Evolutionary conservation across 1,140 invertebrate species (phyloP), one percentile per base, ranked within the genome.

Genomic region (Bombus confusus): DNA sequence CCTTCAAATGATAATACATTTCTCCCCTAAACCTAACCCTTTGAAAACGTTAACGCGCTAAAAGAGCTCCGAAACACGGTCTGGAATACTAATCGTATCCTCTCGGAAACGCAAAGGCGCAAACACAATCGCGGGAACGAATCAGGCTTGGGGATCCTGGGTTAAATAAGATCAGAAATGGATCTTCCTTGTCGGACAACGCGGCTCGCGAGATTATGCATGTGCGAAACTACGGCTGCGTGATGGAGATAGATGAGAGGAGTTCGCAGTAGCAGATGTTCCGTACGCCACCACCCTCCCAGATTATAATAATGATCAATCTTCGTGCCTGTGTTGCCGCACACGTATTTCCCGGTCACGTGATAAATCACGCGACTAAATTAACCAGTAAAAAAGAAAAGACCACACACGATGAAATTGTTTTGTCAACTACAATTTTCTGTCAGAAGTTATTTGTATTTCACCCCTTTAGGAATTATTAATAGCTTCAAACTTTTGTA

Each of bases 281-380:
- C 69, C 68, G 76, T 13, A 64, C 68, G 66, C 66, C 5, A 18
- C 76, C 41, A 22, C 68, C 75, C 43, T 41, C 41, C 83, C 68
- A 80, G 77, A 85, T 85, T 85, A 85, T 85, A 85, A 85, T 85
- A 85, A 85, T 85, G 83, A 85, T 85, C 83, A 85, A 85, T 85
- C 83, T 85, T 85, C 83, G 76, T 43, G 75, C 47, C n/a, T 43
- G n/a, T 59, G 66, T 59, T 43, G 52, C 52, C 66, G 75, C 75
- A 43, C 75, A 52, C 47, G 47, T 52, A 52, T 52, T 52, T 52
- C 47, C 37, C 52, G 66, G n/a, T n/a, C 74, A 34, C 25, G 37
- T 47, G 66, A 84, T 84, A 79, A 84, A 84, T 84, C 83, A 84
- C 83, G 39, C 37, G 25, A 25, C 18, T 43, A 57, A 28, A 85